Base-by-base conservation (phyloP, 2,113 vertebrate genomes). In the Sakesphorus luctuosus region DNA sequence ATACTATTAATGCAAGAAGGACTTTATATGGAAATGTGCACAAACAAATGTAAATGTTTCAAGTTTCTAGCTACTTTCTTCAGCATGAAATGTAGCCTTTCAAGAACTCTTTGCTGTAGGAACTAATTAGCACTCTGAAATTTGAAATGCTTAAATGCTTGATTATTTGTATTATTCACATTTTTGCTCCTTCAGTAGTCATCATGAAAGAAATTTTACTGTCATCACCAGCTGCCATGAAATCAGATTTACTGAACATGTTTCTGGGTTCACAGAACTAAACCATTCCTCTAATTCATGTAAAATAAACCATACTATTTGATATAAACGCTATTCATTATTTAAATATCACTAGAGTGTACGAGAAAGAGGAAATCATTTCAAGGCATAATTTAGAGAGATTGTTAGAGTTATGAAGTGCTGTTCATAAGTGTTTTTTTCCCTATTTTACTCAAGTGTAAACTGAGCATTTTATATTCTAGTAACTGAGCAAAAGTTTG, bases 101-200 rank as follows among this genome's bases (percentile, higher is more conserved):
- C 75, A 96, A 94, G 59, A 94, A 93, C 38, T 92, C 84, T 96
- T 80, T 92, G 63, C 69, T 8, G 11, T 33, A 90, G 35, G 73
- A 91, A 40, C 35, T 94, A 96, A 96, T 93, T 89, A 93, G 72
- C 71, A 67, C 28, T 94, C 58, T 92, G 89, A 96, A 91, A 95
- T 94, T 4, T 95, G 72, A 97, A 92, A 40, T 26, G 52, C n/a
- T 92, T 79, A 95, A 92, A 92, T 33, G 36, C 53, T 49, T 81
- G 36, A 90, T 93, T 94, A 94, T 96, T 97, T 94, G 6, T 88
- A 77, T 92, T 93, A 87, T 92, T 97, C 91, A 86, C 66, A 69
- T 79, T 96, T 97, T 89, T 78, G 18, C 58, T 78, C 50, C 84
- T 95, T 46, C 28, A 91, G 52, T 85, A 75, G 59, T 95, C 56